Evolutionary conservation across 1,140 invertebrate genomes (phyloP), one percentile per base, ranked within the genome.

Genomic region (Goniozus legneri): DNA sequence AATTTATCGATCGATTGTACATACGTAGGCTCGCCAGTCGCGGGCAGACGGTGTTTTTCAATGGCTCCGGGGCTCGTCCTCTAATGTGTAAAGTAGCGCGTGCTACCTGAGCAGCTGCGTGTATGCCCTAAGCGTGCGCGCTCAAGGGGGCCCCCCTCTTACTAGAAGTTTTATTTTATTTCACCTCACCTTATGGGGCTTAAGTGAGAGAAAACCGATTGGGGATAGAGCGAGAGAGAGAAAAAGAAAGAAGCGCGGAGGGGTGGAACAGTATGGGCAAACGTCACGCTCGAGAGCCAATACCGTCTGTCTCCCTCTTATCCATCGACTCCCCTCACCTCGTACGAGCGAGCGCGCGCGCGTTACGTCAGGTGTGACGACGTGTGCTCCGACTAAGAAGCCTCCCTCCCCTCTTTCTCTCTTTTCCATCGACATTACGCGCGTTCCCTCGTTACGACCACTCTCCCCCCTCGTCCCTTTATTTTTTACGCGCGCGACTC

Each of bases 281-380:
- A 69, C 70, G 69, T 75, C 73, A 76, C 67, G 72, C 65, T 73
- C 62, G 55, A 73, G 65, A 75, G 71, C 67, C 69, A 70, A 62
- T 27, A 56, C 70, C 74, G 75, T 76, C 74, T 76, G 74, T 70
- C 62, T 62, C 71, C 67, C 71, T 67, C n/a, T n/a, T n/a, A n/a
- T n/a, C n/a, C n/a, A n/a, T n/a, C n/a, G n/a, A n/a, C n/a, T n/a
- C n/a, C n/a, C n/a, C n/a, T n/a, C n/a, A n/a, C n/a, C n/a, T n/a
- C n/a, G n/a, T n/a, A n/a, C n/a, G n/a, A n/a, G n/a, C n/a, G n/a
- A n/a, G n/a, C n/a, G 71, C 66, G 67, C 66, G 70, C 65, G 39
- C 62, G 70, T 74, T 70, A 76, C 73, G 72, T 76, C 73, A 76
- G 71, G 71, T 74, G 70, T 76, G 72, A 74, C 73, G 65, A 67